Evolutionary conservation across 2,113 vertebrate genomes (phyloP).

Genomic region (Eclectus roratus): DNA sequence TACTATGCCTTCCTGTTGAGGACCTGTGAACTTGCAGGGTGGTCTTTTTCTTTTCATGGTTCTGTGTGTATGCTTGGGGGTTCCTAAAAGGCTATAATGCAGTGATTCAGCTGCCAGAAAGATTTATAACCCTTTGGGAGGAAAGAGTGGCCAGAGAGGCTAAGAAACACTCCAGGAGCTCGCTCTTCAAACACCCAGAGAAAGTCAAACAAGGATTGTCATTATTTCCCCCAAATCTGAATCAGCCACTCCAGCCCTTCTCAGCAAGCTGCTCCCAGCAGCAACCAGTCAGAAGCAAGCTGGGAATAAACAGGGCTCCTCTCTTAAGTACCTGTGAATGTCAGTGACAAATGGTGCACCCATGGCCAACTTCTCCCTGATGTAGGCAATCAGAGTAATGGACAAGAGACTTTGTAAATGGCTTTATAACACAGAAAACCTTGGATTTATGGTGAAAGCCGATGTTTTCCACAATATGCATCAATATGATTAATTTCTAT

Average conservation of each 20-base stretch:
- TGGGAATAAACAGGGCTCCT: background rate
- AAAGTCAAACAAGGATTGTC: background rate
- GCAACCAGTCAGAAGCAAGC: background rate
- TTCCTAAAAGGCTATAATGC: background rate
- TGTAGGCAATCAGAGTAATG: background rate
- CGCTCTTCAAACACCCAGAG: background rate
- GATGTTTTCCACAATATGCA: background rate
- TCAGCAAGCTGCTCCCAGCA: background rate
- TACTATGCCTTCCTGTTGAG: background rate
- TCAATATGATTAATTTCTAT: background rate
- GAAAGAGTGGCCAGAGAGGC: fast-evolving
- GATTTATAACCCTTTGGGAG: background rate
- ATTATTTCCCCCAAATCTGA: background rate
- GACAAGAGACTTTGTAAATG: background rate
- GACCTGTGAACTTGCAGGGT: background rate
- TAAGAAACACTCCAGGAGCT: background rate
- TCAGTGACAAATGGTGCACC: background rate
- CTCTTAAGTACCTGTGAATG: background rate
- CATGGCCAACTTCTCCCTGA: background rate
- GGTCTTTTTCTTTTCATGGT: background rate
- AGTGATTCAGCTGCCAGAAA: background rate
- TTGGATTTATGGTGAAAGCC: background rate
- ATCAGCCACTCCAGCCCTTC: background rate
- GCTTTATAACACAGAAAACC: background rate
- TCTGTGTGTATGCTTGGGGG: background rate